phyloP scores from a whole-genome alignment of 1,140 invertebrate species.

The Apolygus lucorum region DNA sequence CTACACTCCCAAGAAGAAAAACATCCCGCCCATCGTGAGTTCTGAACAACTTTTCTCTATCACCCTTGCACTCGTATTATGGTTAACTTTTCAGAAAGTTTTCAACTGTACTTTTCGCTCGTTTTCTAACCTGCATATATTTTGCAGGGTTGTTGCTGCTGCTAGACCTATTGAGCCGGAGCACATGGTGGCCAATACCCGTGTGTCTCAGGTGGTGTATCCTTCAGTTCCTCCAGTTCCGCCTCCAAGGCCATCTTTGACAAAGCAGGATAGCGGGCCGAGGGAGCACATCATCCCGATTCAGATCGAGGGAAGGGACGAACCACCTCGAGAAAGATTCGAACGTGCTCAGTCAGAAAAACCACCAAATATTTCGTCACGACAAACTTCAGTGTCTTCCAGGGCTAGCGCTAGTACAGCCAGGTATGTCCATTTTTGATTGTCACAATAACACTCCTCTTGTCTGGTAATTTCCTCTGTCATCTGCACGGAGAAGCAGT shows the following conservation, averaged over 20 bases:
- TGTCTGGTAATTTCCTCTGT: too few species aligned
- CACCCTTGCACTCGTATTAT: too few species aligned
- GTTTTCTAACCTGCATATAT: too few species aligned
- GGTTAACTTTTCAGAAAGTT: too few species aligned
- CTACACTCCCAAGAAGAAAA: constrained; percentile 40
- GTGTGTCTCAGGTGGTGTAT: constrained; percentile 15
- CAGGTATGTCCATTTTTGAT: too few species aligned
- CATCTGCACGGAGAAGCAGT: too few species aligned
- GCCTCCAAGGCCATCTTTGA: background rate
- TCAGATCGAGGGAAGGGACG: constrained; percentile 1
- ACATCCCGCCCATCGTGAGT: constrained; percentile 46
- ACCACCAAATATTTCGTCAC: background rate
- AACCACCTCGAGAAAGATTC: background rate
- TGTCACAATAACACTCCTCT: too few species aligned
- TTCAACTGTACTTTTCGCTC: too few species aligned
- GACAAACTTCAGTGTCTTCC: constrained; percentile 12
- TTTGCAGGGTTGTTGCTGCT: too few species aligned
- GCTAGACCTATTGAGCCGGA: constrained; percentile 21
- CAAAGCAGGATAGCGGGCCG: constrained; percentile 16
- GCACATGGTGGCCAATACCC: constrained; percentile 16
- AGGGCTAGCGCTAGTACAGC: too few species aligned
- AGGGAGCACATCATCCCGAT: constrained; percentile 21
- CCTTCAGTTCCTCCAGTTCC: constrained; percentile 12
- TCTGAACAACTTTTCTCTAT: background rate
- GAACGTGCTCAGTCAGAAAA: background rate